Evolutionary conservation across 2,797 vertebrate genomes (phyloP).

Genomic region (Xenentodon cancila): DNA sequence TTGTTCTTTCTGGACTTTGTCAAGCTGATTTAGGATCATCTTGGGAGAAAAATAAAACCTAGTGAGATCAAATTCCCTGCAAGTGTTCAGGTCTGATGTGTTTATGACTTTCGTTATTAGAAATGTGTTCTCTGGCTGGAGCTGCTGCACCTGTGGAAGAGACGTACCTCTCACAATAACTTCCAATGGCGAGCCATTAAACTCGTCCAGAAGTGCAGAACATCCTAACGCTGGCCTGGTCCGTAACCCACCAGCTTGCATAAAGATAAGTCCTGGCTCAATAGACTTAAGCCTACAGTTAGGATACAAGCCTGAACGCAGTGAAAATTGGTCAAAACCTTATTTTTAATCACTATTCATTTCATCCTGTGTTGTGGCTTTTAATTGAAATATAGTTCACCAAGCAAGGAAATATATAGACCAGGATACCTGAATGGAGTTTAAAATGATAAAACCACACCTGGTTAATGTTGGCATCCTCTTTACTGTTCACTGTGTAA

Average conservation of each 20-base stretch:
- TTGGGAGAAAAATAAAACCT: slow-evolving; percentile 23
- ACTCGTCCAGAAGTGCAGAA: slow-evolving; percentile 30
- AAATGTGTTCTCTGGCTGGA: slow-evolving; percentile 25
- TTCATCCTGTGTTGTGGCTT: slow-evolving; percentile 80
- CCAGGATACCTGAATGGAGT: background rate
- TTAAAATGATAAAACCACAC: too few species aligned
- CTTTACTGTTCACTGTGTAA: slow-evolving; percentile 83
- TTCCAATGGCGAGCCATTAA: slow-evolving; percentile 64
- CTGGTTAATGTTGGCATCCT: slow-evolving; percentile 83
- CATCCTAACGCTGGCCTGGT: slow-evolving; percentile 53
- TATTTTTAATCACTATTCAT: slow-evolving; percentile 84
- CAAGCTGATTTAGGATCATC: slow-evolving; percentile 22
- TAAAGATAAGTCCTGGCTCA: slow-evolving; percentile 62
- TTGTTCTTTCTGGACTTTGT: slow-evolving; percentile 5
- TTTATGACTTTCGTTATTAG: slow-evolving; percentile 33
- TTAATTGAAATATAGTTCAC: slow-evolving; percentile 83
- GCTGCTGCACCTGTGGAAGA: slow-evolving; percentile 39
- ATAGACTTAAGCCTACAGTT: slow-evolving; percentile 56
- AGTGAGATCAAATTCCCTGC: slow-evolving; percentile 1
- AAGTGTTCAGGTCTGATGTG: slow-evolving; percentile 19
- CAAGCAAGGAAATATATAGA: slow-evolving; percentile 75
- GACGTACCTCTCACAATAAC: slow-evolving; percentile 56
- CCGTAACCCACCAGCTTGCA: slow-evolving; percentile 56
- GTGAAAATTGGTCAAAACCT: slow-evolving; percentile 81
- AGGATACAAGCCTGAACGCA: slow-evolving; percentile 74